A percentile compares a stretch with the other conserved stretches of the same genome.
Evolutionary conservation across 2,113 vertebrate species (phyloP).

Genomic region (Trematomus loennbergii): DNA sequence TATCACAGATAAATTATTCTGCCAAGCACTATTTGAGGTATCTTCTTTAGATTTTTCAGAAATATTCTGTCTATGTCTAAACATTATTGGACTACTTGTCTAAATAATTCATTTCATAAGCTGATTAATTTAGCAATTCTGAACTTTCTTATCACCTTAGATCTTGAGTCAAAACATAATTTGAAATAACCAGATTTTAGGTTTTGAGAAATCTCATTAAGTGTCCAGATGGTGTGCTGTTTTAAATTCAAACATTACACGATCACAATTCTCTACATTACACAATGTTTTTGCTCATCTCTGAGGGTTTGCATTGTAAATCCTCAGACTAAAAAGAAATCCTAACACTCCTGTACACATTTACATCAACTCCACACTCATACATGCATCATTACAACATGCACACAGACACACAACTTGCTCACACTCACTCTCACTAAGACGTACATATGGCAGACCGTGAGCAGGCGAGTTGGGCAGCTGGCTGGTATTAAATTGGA

Average conservation of each 20-base stretch:
- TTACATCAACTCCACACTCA: conserved; percentile 24
- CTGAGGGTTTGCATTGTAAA: conserved; percentile 3
- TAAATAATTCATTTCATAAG: background rate
- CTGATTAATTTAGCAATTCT: background rate
- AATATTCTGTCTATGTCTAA: conserved; percentile 4
- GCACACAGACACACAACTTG: conserved; percentile 37
- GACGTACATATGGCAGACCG: conserved; percentile 74
- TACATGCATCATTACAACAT: conserved; percentile 55
- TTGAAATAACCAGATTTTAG: background rate
- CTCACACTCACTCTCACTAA: conserved; percentile 46
- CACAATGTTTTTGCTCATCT: background rate
- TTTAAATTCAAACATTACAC: conserved; percentile 7
- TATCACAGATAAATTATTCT: background rate
- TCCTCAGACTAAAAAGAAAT: background rate
- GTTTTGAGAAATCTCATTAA: conserved; percentile 17
- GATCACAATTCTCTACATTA: background rate
- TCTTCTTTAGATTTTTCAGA: background rate
- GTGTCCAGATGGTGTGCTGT: background rate
- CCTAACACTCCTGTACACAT: conserved; percentile 10
- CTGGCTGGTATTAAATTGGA: conserved; percentile 86
- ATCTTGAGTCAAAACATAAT: background rate
- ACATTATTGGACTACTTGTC: background rate
- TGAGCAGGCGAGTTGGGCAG: conserved; percentile 74
- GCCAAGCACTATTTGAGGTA: background rate
- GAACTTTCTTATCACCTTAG: too few relatives aligned